These are phyloP conservation scores for Tipula confusa DNA, from an alignment of 2,888 invertebrate species.

Conservation along the genomic window DNA sequence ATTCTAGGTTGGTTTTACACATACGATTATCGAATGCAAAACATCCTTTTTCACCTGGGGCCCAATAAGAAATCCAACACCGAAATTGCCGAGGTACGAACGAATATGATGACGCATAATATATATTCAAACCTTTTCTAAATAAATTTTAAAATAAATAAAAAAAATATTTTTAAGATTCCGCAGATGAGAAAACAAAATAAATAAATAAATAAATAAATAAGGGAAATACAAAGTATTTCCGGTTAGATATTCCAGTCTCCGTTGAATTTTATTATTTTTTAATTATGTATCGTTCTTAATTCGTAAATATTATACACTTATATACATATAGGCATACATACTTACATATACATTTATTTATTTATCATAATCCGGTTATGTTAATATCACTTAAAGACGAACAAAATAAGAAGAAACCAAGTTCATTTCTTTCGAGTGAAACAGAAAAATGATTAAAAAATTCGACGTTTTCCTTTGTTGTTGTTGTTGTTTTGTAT, in stretches of 20 bases:
- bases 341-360: neutral
- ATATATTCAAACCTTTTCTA: no score
- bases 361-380: slow-evolving; percentile 20
- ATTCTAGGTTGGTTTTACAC: no score
- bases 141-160: neutral
- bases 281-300: slow-evolving; percentile 7
- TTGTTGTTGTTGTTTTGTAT: neutral
- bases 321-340: neutral
- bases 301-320: no score
- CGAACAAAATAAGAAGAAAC: neutral
- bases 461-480: slow-evolving; percentile 13
- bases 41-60: no score
- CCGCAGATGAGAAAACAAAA: no score
- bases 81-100: no score
- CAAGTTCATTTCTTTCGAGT: neutral
- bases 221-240: neutral
- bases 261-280: neutral
- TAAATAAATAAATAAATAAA: neutral
- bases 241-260: neutral
- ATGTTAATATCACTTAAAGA: neutral
- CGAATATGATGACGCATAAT: no score
- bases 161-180: slow-evolving; percentile 16
- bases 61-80: no score
- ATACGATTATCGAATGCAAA: no score
- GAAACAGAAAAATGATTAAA: slow-evolving; percentile 12